Evolutionary conservation across 2,113 vertebrate genomes (phyloP), one percentile per base, ranked within the genome.

Genomic region (Paracanthobrama guichenoti): DNA sequence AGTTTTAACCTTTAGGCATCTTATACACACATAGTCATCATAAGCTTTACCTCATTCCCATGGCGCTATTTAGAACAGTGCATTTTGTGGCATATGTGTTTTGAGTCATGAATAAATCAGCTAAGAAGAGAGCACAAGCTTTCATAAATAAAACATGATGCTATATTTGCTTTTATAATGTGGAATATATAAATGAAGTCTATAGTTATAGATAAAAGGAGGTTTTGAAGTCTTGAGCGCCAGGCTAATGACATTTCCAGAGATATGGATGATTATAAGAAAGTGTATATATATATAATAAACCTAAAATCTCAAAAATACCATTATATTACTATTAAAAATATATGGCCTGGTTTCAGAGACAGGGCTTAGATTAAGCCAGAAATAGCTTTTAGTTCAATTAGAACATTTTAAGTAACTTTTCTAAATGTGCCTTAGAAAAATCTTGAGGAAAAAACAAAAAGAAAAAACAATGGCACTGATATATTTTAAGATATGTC

Each of bases 1-100:
- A 62, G 46, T 35, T 85, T 73, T 85, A 80, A 81, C 78, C 78
- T 81, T 64, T 31, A 53, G 66, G 31, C 77, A 48, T 46, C 55
- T 72, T 35, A 48, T 60, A 67, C 53, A 74, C 35, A 73, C 39
- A 73, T 14, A 57, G 50, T 16, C 22, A 22, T 50, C 79, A 26
- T 69, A 66, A 81, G 64, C 18, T 66, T 53, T 48, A 31, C 24
- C 7, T 64, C 24, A 7, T n/a, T 55, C 24, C 20, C 28, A 57
- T 20, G 11, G 28, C 48, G 55, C 26, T 76, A 57, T 76, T 76
- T 80, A 80, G 44, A 64, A 79, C 20, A 64, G 42, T 46, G 22
- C 26, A 46, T 80, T 66, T 78, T 46, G 24, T 64, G 39, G 42
- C 42, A 26, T 67, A 81, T 81, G 28, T 55, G 35, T 69, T 55